Evolutionary conservation across 2,888 invertebrate species (phyloP).

Genomic region (Platycheirus albimanus): DNA sequence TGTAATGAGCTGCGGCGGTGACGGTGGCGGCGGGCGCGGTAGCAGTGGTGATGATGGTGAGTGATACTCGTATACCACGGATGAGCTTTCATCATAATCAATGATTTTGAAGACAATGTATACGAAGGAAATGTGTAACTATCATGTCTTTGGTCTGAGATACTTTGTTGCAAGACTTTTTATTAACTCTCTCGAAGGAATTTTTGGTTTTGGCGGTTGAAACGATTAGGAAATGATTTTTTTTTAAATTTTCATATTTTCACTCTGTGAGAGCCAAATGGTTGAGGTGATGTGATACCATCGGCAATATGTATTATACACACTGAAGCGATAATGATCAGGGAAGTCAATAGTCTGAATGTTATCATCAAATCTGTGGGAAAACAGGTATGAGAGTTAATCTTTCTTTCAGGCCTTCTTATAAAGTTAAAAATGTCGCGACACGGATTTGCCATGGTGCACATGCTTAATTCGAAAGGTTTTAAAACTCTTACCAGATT

Average conservation of each 20-base stretch:
- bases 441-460: no score
- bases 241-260: slow-evolving; percentile 11
- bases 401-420: no score
- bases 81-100: slow-evolving; percentile 48
- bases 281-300: neutral
- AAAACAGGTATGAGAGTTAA: neutral
- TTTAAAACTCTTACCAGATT: no score
- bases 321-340: slow-evolving; percentile 13
- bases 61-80: slow-evolving; percentile 17
- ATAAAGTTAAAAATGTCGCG: no score
- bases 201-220: slow-evolving; percentile 24
- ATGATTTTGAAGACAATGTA: slow-evolving; percentile 29
- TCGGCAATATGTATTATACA: slow-evolving; percentile 13
- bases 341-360: slow-evolving; percentile 5
- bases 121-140: neutral
- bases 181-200: slow-evolving; percentile 8
- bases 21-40: no score
- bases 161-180: slow-evolving; percentile 45
- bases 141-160: slow-evolving; percentile 3
- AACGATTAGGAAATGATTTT: slow-evolving; percentile 26
- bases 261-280: neutral
- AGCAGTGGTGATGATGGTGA: neutral
- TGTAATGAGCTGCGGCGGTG: slow-evolving; percentile 51
- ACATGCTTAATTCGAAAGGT: no score
- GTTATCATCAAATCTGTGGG: neutral